A percentile compares a stretch with the other conserved stretches of the same genome.
Conservation (phyloP, 2,888 invertebrate genomes). For the Silvanus unidentatus region DNA sequence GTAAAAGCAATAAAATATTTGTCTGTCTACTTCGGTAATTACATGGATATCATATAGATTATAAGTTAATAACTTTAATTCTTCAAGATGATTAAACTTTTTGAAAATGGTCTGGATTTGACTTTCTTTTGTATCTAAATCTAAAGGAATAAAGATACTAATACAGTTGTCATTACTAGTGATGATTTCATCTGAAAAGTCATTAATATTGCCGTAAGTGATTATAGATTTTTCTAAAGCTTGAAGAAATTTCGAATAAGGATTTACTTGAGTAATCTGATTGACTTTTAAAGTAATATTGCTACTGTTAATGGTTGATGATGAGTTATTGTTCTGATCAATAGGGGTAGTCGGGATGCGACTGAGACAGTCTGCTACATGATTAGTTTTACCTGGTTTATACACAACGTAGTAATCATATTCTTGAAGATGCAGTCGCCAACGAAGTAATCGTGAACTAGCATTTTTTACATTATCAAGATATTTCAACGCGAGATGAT, state of each 20-base stretch:
- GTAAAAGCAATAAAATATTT: neutral
- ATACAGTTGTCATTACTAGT: neutral
- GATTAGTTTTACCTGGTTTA: constrained; percentile 3
- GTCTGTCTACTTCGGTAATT: neutral
- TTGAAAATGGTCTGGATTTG: neutral
- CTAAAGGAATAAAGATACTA: neutral
- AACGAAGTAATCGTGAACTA: neutral
- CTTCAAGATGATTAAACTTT: neutral
- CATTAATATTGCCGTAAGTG: neutral
- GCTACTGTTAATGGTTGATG: too few relatives aligned
- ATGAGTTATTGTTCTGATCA: too few relatives aligned
- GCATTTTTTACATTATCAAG: constrained; percentile 1
- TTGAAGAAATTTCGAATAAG: neutral
- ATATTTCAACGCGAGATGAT: constrained; percentile 1
- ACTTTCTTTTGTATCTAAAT: neutral
- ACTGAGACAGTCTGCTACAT: neutral
- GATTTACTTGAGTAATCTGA: neutral
- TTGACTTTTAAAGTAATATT: neutral
- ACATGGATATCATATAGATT: neutral
- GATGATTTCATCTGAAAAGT: neutral
- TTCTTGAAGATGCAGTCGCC: constrained; percentile 5
- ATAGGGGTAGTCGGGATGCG: too few relatives aligned
- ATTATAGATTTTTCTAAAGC: neutral
- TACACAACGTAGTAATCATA: constrained; percentile 8
- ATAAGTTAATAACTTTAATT: neutral